These are phyloP conservation scores for Omphaloscelis lunosa DNA, from an alignment of 2,888 invertebrate genomes.

Conservation along the genomic window DNA sequence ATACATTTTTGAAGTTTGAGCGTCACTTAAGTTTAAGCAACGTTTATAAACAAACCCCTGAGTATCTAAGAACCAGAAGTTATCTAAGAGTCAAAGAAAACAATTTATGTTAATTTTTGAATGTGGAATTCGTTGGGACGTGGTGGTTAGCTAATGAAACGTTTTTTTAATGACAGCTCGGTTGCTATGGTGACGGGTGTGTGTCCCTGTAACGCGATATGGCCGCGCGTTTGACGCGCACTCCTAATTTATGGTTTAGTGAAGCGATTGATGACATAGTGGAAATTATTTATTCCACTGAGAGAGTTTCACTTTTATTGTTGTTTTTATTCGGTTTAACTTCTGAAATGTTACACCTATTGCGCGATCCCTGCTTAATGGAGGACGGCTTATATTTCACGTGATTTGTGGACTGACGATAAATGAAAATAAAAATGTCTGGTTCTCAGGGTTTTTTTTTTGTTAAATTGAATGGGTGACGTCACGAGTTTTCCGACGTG, in stretches of 20 bases:
- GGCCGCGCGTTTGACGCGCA: slow-evolving; percentile 76
- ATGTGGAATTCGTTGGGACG: slow-evolving; percentile 56
- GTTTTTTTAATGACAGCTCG: slow-evolving; percentile 73
- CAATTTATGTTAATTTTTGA: slow-evolving; percentile 63
- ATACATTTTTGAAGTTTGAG: no score
- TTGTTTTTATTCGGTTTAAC: slow-evolving; percentile 75
- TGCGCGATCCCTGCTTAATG: slow-evolving; percentile 61
- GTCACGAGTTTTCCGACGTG: slow-evolving; percentile 27
- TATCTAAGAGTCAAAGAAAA: slow-evolving; percentile 57
- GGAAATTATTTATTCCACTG: slow-evolving; percentile 84
- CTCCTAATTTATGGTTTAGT: slow-evolving; percentile 84
- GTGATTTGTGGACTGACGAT: slow-evolving; percentile 59
- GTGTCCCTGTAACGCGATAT: slow-evolving; percentile 79
- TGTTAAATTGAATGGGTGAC: slow-evolving; percentile 36
- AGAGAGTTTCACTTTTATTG: slow-evolving; percentile 78
- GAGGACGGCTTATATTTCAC: slow-evolving; percentile 62
- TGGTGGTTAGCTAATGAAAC: slow-evolving; percentile 62
- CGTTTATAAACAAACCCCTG: no score
- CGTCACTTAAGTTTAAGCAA: no score
- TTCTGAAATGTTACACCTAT: slow-evolving; percentile 78
- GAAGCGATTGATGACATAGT: slow-evolving; percentile 86
- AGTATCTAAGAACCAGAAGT: slow-evolving; percentile 47
- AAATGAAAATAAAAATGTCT: slow-evolving; percentile 54
- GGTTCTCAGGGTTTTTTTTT: slow-evolving; percentile 40
- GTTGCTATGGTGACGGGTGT: slow-evolving; percentile 74